Base-by-base conservation (phyloP, 2,113 vertebrate genomes). In the Brachionichthys hirsutus region DNA sequence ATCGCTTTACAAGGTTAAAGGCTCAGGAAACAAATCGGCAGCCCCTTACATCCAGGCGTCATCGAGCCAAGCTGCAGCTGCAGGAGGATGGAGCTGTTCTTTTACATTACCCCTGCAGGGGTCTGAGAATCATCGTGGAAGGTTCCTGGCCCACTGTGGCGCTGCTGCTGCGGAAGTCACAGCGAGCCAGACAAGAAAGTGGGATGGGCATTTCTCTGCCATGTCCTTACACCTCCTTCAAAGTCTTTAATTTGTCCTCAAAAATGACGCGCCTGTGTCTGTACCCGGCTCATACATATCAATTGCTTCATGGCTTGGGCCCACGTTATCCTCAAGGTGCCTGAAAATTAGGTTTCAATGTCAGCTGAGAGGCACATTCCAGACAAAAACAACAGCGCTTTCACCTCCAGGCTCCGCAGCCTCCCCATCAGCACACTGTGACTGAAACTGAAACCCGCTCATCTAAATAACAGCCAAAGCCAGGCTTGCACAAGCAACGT, bases 291-390 rank as follows among this genome's bases (percentile, higher is more conserved):
- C 83, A 84, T 87, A 80, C 87, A 88, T 87, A 87, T 87, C 84
- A 88, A 88, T 87, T 87, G 82, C 86, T 77, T 75, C 65, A 83
- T 48, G 35, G 82, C 76, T 83, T 69, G 68, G 78, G 59, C 67
- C 67, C 67, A 75, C 77, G 84, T 77, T 84, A 70, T 83, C 75
- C 66, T 87, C 84, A 89, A 89, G 85, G 88, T 88, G 85, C 52
- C 76, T 75, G 75, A 80, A 83, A 88, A 89, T 89, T 48, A 84
- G 83, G 65, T 89, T 83, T 89, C 86, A 87, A 85, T 85, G 86
- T 87, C 88, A 86, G 70, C 67, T 58, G 79, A 79, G 84, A 78
- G 77, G 68, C 65, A 44, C 65, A 61, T 75, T 73, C 78, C 71
- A 64, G 73, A 77, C 67, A 38, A 73, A 82, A 78, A 81, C 69